phyloP scores from a whole-genome alignment of 2,113 vertebrate species.

The Poeciliopsis turrubarensis region DNA sequence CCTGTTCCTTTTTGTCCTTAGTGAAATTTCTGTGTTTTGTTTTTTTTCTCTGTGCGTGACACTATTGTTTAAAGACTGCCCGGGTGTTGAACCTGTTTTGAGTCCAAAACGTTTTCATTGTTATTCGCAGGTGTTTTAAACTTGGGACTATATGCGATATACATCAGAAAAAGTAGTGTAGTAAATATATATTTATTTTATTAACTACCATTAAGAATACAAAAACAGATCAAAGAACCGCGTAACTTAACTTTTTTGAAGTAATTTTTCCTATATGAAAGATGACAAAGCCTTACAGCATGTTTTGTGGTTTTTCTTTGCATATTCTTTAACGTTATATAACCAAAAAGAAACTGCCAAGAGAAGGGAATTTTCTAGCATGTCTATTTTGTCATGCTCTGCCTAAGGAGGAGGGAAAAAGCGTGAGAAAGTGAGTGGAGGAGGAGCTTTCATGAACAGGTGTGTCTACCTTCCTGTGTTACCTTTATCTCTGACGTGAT shows the following conservation, averaged over 20 bases:
- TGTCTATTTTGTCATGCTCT: background rate
- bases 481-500: slow-evolving; percentile 24
- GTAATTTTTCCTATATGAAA: background rate
- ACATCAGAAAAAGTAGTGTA: background rate
- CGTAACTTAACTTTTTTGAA: background rate
- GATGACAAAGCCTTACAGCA: background rate
- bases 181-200: background rate
- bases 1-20: background rate
- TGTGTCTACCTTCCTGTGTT: slow-evolving; percentile 43
- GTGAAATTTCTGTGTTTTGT: background rate
- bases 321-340: background rate
- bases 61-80: background rate
- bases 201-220: background rate
- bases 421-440: slow-evolving; percentile 19
- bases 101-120: background rate
- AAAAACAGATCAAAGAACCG: background rate
- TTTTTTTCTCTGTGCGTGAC: background rate
- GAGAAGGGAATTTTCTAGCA: background rate
- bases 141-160: too few relatives aligned
- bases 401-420: slow-evolving; percentile 2
- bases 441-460: slow-evolving; percentile 48
- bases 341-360: background rate
- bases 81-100: background rate
- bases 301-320: background rate
- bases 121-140: too few relatives aligned